Evolutionary conservation across 2,888 invertebrate genomes (phyloP).

Genomic region (Sialis lutaria): DNA sequence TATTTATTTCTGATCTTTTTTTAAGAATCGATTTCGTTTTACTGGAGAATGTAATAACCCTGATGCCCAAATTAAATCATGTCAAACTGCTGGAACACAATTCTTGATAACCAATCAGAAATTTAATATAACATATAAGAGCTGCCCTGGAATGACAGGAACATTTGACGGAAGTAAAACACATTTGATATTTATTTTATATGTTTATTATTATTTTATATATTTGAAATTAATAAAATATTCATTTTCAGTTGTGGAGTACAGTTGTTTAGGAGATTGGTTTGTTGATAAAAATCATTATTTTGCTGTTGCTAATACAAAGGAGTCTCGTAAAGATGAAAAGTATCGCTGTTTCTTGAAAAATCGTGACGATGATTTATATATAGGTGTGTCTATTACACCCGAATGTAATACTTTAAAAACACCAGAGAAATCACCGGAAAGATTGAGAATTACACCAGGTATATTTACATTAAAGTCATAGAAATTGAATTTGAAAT

Average conservation of each 20-base stretch:
- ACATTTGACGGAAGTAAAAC: slow-evolving; percentile 63
- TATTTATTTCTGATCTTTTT: slow-evolving; percentile 11
- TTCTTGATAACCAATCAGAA: slow-evolving; percentile 94
- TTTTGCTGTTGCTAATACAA: slow-evolving; percentile 93
- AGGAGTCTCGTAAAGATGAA: slow-evolving; percentile 88
- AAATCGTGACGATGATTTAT: slow-evolving; percentile 85
- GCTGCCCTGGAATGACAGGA: slow-evolving; percentile 76
- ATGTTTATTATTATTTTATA: background rate
- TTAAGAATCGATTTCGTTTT: slow-evolving; percentile 67
- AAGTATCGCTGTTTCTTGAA: slow-evolving; percentile 87
- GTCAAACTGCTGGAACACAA: slow-evolving; percentile 90
- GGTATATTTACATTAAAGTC: slow-evolving; percentile 30
- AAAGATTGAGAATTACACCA: slow-evolving; percentile 70
- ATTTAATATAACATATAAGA: slow-evolving; percentile 85
- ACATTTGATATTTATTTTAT: background rate
- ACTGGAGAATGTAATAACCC: slow-evolving; percentile 83
- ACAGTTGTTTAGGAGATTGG: slow-evolving; percentile 89
- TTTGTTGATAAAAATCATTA: slow-evolving; percentile 91
- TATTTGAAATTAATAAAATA: background rate
- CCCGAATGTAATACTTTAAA: slow-evolving; percentile 85
- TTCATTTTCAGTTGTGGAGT: slow-evolving; percentile 54
- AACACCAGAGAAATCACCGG: slow-evolving; percentile 86
- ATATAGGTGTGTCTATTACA: slow-evolving; percentile 81
- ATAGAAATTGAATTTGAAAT: background rate
- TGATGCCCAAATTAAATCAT: slow-evolving; percentile 79